Evolutionary conservation across 2,113 vertebrate genomes (phyloP).

Genomic region (Calyptomena viridis): DNA sequence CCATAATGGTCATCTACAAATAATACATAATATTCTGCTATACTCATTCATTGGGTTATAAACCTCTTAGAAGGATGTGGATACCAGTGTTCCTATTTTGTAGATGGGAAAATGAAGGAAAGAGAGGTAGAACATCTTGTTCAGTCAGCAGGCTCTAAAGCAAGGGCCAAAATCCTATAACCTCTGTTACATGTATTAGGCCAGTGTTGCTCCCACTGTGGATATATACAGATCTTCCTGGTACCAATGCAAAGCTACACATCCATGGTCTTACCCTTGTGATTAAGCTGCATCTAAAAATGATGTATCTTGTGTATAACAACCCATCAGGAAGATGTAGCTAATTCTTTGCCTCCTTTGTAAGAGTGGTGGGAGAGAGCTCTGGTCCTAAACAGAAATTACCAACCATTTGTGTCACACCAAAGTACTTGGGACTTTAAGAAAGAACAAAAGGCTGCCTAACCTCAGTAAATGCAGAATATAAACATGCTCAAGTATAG

Average conservation of each 20-base stretch:
- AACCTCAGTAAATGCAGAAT: not conserved
- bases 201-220: not conserved
- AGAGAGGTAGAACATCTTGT: not conserved
- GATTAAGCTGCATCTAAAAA: not conserved
- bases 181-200: not conserved
- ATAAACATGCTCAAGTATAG: not conserved
- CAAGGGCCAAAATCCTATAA: not conserved
- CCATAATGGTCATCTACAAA: not conserved
- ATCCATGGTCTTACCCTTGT: not conserved
- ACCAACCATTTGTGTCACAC: not conserved
- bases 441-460: conserved; percentile 37
- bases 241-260: not conserved
- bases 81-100: not conserved
- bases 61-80: not conserved
- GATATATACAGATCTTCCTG: not conserved
- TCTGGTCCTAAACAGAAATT: not conserved
- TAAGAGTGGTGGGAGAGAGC: not conserved
- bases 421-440: not conserved
- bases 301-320: not conserved
- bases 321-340: not conserved
- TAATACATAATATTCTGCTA: not conserved
- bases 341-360: not conserved
- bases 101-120: not conserved
- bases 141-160: not conserved
- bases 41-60: not conserved